These are phyloP conservation scores for Xyrichtys novacula DNA, from an alignment of 2,797 vertebrate genomes.

Conservation along the genomic window DNA sequence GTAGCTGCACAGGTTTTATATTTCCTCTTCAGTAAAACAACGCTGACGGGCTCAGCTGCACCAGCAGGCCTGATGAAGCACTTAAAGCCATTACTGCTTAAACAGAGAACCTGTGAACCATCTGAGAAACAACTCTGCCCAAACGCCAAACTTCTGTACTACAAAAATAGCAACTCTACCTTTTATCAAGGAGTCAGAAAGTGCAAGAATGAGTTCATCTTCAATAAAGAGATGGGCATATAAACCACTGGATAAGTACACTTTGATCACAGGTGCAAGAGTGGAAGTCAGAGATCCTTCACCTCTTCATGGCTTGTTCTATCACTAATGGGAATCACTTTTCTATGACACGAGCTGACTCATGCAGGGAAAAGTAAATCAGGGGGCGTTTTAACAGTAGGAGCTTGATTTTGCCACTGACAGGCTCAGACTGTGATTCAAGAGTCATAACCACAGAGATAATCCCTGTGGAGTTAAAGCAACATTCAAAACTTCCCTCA, in stretches of 20 bases:
- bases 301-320: not conserved
- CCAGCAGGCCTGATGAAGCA: constrained; percentile 10
- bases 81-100: not conserved
- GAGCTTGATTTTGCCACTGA: too few species aligned
- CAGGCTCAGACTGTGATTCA: too few species aligned
- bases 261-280: constrained; percentile 38
- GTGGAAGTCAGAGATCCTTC: not conserved
- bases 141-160: constrained; percentile 9
- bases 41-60: constrained; percentile 9
- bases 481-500: too few species aligned
- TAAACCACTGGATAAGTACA: constrained; percentile 59
- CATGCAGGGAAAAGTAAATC: constrained; percentile 2
- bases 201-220: constrained; percentile 12
- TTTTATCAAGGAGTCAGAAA: constrained; percentile 18
- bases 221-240: constrained; percentile 13
- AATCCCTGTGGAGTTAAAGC: too few species aligned
- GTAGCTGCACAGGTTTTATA: not conserved
- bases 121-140: not conserved
- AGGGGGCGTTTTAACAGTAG: too few species aligned
- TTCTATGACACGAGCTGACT: not conserved
- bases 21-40: not conserved
- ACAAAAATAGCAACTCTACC: constrained; percentile 18
- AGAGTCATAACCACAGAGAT: too few species aligned
- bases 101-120: not conserved
- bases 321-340: not conserved